Conservation (phyloP, 2,888 invertebrate genomes). For the Amaurobius ferox region DNA sequence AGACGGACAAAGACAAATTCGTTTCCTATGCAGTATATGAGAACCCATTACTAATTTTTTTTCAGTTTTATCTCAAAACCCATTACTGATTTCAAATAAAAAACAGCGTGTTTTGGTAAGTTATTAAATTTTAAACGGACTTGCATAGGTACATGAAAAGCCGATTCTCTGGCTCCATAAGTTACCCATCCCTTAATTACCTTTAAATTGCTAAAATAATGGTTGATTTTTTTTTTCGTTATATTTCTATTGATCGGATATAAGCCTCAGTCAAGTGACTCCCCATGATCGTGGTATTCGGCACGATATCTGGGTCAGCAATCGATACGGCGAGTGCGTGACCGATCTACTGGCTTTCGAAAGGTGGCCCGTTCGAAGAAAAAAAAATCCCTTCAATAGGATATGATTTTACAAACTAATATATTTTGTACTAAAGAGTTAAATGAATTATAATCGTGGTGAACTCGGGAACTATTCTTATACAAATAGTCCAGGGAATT, state of each 20-base stretch:
- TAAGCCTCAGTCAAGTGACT: neutral
- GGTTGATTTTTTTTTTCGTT: neutral
- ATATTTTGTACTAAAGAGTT: neutral
- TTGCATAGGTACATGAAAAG: too few species aligned
- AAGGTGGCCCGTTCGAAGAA: neutral
- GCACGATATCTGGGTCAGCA: neutral
- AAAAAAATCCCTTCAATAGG: neutral
- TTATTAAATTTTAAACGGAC: too few species aligned
- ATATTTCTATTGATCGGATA: neutral
- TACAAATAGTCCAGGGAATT: too few species aligned
- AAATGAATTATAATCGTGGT: too few species aligned
- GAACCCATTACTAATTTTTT: too few species aligned
- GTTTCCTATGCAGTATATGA: too few species aligned
- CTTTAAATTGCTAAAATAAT: neutral
- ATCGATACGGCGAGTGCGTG: neutral
- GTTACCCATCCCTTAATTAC: neutral
- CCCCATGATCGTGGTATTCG: neutral
- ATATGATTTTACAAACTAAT: neutral
- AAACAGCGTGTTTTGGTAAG: too few species aligned
- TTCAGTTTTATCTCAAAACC: too few species aligned
- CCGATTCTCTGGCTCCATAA: neutral
- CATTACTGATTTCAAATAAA: too few species aligned
- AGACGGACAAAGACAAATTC: too few species aligned
- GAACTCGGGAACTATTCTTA: too few species aligned
- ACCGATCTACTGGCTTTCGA: neutral